Conservation (phyloP, 2,797 vertebrate species). For the Ceyx erithaca region DNA sequence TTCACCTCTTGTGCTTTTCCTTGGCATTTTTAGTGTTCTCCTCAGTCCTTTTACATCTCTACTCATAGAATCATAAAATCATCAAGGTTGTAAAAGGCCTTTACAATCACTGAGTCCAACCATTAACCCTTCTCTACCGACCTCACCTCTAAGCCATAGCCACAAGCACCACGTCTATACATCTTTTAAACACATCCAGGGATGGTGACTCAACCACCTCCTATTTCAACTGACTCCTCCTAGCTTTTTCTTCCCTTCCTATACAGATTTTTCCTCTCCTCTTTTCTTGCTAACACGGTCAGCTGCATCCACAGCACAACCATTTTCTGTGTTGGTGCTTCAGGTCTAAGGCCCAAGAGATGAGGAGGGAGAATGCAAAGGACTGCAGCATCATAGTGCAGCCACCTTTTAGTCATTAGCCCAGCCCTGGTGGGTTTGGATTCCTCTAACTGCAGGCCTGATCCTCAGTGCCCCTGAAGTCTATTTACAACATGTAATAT, state of each 20-base stretch:
- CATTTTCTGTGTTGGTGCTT: neutral
- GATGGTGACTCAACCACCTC: too few species aligned
- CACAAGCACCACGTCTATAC: too few species aligned
- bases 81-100: too few species aligned
- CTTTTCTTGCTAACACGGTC: neutral
- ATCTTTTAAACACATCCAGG: too few species aligned
- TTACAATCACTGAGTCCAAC: too few species aligned
- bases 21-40: neutral
- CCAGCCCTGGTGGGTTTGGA: conserved; percentile 22
- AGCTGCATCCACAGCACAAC: neutral
- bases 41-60: neutral
- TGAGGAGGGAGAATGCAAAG: neutral
- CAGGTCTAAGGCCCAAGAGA: neutral
- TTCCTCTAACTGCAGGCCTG: conserved; percentile 39
- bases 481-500: conserved; percentile 40
- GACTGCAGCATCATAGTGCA: neutral
- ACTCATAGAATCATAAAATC: too few species aligned
- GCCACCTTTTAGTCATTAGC: conserved; percentile 52
- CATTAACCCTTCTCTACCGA: too few species aligned
- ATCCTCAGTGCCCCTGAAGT: conserved; percentile 28
- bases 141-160: too few species aligned
- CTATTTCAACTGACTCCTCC: neutral
- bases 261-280: neutral
- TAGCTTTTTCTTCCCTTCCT: neutral
- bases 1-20: neutral